These are phyloP conservation scores for Anolis sagrei DNA, from an alignment of 2,113 vertebrate genomes.

Conservation along the genomic window DNA sequence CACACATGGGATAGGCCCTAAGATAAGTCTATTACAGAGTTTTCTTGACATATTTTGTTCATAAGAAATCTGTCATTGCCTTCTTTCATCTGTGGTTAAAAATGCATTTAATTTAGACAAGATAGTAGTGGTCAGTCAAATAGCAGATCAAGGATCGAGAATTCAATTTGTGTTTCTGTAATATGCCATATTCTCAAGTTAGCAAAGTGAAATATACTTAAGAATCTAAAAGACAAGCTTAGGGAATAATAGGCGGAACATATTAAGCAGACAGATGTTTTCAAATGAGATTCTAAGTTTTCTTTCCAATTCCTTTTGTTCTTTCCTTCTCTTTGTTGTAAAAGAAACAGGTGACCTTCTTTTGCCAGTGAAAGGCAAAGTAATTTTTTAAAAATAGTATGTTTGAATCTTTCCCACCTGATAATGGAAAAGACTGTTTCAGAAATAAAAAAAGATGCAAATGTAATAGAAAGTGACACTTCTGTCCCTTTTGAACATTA, in stretches of 20 bases:
- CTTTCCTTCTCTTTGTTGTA: neutral
- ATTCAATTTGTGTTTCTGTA: neutral
- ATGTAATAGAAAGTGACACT: neutral
- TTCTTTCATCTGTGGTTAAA: too few species aligned
- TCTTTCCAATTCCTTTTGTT: neutral
- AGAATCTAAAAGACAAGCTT: constrained; percentile 21
- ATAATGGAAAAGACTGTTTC: neutral
- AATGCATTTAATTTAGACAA: too few species aligned
- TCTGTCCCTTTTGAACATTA: neutral
- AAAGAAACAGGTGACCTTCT: neutral
- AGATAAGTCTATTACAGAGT: too few species aligned
- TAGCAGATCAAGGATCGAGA: neutral
- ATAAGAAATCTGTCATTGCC: too few species aligned
- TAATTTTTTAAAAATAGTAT: neutral
- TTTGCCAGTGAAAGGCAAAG: neutral
- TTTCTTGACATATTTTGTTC: too few species aligned
- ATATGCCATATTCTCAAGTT: neutral
- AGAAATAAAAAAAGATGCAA: neutral
- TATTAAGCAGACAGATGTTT: constrained; percentile 25
- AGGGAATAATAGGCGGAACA: constrained; percentile 38
- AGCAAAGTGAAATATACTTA: constrained; percentile 23
- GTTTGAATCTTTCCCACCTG: neutral
- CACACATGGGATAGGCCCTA: too few species aligned
- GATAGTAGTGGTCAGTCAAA: too few species aligned
- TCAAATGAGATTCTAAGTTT: too few species aligned